Base-by-base conservation (phyloP, 1,140 invertebrate species). In the Helicoverpa armigera region DNA sequence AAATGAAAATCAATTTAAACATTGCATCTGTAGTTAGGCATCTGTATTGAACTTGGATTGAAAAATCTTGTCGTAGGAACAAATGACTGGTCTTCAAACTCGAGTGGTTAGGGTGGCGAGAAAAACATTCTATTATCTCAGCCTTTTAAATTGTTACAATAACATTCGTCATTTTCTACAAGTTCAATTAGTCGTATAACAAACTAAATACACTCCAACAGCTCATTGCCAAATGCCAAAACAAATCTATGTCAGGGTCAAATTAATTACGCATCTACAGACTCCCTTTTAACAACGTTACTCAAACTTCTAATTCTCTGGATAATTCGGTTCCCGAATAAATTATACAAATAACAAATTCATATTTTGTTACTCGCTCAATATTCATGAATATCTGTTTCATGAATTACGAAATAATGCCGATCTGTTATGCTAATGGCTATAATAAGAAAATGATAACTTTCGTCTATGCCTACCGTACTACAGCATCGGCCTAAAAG, bases 381-480 rank as follows among this genome's bases (percentile, higher is more conserved):
- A 70, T 69, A 70, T 78, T 51, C 61, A 78, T 78, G 61, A 77
- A 63, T 54, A 31, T 54, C 18, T 69, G 18, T 60, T 79, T 79
- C 65, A 70, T 72, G 31, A 80, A 80, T 75, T 58, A 48, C 70
- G 43, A 75, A 80, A 54, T 18, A 60, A 74, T 65, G 50, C 31
- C 70, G 67, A 75, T 80, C 60, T 80, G 72, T 58, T 80, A 75
- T 80, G 70, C 29, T 80, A 75, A 74, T 54, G 31, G 14, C n/a
- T 9, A 50, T 75, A 74, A 74, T 48, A 76, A 58, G 72, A 74
- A 70, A 58, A 75, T 70, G 51, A 50, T 70, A 29, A 16, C 35
- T 79, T 35, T 14, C 48, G 14, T 14, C 63, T 43, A 48, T 7
- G 13, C 35, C 35, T 11, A 35, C 43, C 43, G 48, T 31, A 9